Evolutionary conservation across 2,113 vertebrate species (phyloP), one percentile per base, ranked within the genome.

Genomic region (Glaucomys volans): DNA sequence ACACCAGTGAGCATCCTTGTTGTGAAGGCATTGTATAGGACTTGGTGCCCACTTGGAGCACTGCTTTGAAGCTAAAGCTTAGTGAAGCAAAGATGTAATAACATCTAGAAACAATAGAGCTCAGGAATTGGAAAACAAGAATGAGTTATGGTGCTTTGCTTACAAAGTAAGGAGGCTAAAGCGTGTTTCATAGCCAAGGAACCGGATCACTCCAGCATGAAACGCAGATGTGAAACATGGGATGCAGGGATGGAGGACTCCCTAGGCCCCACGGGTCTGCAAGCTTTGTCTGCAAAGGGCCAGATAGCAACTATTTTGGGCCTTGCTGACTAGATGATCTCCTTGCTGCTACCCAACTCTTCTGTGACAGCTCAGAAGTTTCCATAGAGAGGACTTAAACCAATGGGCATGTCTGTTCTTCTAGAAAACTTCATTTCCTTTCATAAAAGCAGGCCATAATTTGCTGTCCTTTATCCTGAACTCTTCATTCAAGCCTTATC

Each of bases 21-120:
- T 87, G 3, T 37, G 81, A 40, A 92, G 52, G 0, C 72, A 93
- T 28, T 84, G 59, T 69, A 24, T 85, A 93, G 95, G 50, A 67
- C 79, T 59, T 40, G 32, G 8, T 57, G 92, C 22, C 47, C 83
- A 52, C 76, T 91, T 22, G 40, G 11, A 97, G 24, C 20, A 92
- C 2, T 74, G 42, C 0, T 93, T 96, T 81, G 87, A 97, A 97
- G 76, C 87, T 37, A 97, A 62, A 97, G 69, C 0, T 24, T 24
- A 37, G 44, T 81, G 82, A 94, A 95, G 80, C 75, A 71, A 85
- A 64, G 50, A 71, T 24, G 26, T 3, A 67, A 72, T 44, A 85
- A 74, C n/a, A 85, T 81, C 86, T 72, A 66, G 91, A 93, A 69
- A 90, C 64, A 89, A 20, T 9, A 20, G 11, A 40, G 32, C 42